Evolutionary conservation across 2,113 vertebrate species (phyloP).

Genomic region (Nothocercus nigrocapillus): DNA sequence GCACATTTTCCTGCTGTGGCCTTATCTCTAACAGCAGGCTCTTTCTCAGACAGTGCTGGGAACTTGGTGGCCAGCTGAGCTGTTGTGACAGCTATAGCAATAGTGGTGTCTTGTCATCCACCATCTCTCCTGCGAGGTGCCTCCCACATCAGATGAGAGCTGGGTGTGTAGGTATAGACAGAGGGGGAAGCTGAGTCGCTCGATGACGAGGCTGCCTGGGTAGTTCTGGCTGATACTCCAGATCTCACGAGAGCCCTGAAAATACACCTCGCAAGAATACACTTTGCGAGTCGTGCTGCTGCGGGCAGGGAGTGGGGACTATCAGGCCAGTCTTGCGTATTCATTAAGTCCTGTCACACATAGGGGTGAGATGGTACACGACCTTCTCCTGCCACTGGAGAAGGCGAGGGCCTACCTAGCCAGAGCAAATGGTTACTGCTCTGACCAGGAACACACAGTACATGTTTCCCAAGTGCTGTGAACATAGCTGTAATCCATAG

Average conservation of each 20-base stretch:
- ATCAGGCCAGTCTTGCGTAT: accelerated
- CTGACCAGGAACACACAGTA: neutral
- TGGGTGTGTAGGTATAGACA: neutral
- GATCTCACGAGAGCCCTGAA: neutral
- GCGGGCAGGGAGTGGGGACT: neutral
- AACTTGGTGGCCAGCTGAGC: neutral
- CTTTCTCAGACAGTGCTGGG: neutral
- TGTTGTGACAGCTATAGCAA: neutral
- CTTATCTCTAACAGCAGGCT: neutral
- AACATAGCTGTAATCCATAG: neutral
- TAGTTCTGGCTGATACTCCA: no score
- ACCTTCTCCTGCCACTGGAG: neutral
- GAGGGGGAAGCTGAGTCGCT: neutral
- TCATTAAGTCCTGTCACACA: accelerated
- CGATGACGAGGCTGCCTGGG: neutral
- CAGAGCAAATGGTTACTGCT: neutral
- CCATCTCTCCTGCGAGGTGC: neutral
- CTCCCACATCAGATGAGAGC: neutral
- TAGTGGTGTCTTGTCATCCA: neutral
- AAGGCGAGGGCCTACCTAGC: neutral
- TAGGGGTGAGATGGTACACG: accelerated
- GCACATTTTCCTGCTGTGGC: neutral
- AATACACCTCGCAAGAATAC: neutral
- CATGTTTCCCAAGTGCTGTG: neutral
- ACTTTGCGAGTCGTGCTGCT: accelerated